Evolutionary conservation across 2,113 vertebrate species (phyloP).

Genomic region (Scomber colias): DNA sequence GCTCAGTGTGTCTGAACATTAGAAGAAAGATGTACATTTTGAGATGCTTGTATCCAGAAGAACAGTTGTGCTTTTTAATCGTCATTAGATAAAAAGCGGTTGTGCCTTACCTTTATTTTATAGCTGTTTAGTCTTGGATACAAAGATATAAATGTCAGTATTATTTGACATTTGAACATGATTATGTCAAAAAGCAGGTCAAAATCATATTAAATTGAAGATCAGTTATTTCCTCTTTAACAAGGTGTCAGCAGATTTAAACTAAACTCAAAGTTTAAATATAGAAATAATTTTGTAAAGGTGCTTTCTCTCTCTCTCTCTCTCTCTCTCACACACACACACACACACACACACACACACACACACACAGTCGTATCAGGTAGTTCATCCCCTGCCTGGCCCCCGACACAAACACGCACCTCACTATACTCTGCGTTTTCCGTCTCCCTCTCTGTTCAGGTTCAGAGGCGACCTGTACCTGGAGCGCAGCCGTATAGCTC

Average conservation of each 20-base stretch:
- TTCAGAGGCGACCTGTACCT: constrained; percentile 62
- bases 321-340: background rate
- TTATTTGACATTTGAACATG: background rate
- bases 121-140: background rate
- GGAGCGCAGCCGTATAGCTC: constrained; percentile 61
- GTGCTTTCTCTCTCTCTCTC: background rate
- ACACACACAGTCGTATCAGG: constrained; percentile 2
- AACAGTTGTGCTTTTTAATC: too few relatives aligned
- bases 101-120: background rate
- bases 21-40: too few relatives aligned
- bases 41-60: too few relatives aligned
- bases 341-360: constrained; percentile 4
- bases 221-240: background rate
- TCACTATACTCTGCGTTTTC: constrained; percentile 8
- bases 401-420: too few relatives aligned
- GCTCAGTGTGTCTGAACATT: too few relatives aligned
- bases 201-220: background rate
- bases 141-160: too few relatives aligned
- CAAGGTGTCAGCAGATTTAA: constrained; percentile 29
- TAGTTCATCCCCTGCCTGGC: constrained; percentile 11
- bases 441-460: constrained; percentile 39
- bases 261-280: constrained; percentile 47
- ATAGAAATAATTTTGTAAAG: constrained; percentile 48
- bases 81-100: too few relatives aligned
- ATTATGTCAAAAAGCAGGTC: background rate